Conservation (phyloP, 2,113 vertebrate genomes). For the Ophthalmolycus amberensis region DNA sequence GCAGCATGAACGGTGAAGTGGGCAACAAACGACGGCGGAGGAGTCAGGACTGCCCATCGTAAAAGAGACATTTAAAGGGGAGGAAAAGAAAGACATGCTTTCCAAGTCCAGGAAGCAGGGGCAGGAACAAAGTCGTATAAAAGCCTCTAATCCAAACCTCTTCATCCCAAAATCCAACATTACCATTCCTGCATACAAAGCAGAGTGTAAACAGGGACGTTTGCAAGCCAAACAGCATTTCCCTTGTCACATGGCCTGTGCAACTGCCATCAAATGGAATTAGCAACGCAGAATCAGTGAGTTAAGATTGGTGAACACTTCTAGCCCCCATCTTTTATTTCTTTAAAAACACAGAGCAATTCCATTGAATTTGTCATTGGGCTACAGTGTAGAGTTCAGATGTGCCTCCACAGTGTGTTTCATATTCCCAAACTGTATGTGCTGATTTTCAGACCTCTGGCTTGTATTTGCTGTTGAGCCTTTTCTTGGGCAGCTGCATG, state of each 20-base stretch:
- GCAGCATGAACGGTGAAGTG: slow-evolving; percentile 69
- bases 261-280: slow-evolving; percentile 33
- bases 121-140: slow-evolving; percentile 47
- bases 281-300: slow-evolving; percentile 33
- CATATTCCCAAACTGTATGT: slow-evolving; percentile 41
- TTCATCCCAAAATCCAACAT: slow-evolving; percentile 55
- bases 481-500: slow-evolving; percentile 63
- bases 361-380: slow-evolving; percentile 27
- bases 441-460: slow-evolving; percentile 37
- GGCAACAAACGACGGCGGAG: slow-evolving; percentile 73
- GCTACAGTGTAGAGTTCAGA: slow-evolving; percentile 51
- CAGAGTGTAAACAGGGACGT: slow-evolving; percentile 49
- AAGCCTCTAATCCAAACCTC: slow-evolving; percentile 60
- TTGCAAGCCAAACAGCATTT: slow-evolving; percentile 61
- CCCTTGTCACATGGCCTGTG: slow-evolving; percentile 44
- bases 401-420: slow-evolving; percentile 56
- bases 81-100: slow-evolving; percentile 43
- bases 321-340: slow-evolving; percentile 28
- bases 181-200: slow-evolving; percentile 70
- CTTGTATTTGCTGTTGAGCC: slow-evolving; percentile 50
- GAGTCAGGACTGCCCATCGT: slow-evolving; percentile 76
- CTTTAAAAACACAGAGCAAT: slow-evolving; percentile 31
- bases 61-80: slow-evolving; percentile 39
- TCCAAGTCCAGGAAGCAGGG: slow-evolving; percentile 49
- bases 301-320: slow-evolving; percentile 36